phyloP scores from a whole-genome alignment of 2,797 vertebrate species.

The Morelia viridis region DNA sequence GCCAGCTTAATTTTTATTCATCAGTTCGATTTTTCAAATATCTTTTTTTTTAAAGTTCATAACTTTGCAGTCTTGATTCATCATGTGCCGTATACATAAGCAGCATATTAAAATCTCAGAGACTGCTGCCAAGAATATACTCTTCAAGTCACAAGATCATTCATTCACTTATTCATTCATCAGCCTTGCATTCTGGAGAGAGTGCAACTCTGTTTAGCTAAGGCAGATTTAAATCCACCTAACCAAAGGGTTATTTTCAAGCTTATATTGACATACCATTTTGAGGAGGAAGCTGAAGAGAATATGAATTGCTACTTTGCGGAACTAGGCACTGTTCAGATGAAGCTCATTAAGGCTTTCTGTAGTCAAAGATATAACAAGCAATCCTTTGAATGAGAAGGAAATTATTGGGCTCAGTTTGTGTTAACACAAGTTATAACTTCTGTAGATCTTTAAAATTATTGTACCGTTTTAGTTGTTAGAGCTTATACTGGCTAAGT shows the following conservation, averaged over 20 bases:
- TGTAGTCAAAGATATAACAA: neutral
- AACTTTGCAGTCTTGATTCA: slow-evolving; percentile 43
- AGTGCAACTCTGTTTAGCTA: slow-evolving; percentile 7
- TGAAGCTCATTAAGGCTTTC: neutral
- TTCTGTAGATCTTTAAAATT: neutral
- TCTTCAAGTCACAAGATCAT: slow-evolving; percentile 15
- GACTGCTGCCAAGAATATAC: slow-evolving; percentile 11
- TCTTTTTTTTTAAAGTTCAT: slow-evolving; percentile 14
- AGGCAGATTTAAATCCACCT: slow-evolving; percentile 3
- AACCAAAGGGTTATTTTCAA: neutral
- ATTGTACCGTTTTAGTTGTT: neutral
- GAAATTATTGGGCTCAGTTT: neutral
- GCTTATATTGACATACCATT: neutral
- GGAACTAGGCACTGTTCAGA: neutral
- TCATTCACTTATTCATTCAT: slow-evolving; percentile 15
- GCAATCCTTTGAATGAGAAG: neutral
- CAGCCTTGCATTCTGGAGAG: slow-evolving; percentile 15
- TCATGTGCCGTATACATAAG: slow-evolving; percentile 29
- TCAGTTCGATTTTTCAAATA: slow-evolving; percentile 14
- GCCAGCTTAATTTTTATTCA: slow-evolving; percentile 48
- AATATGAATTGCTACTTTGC: neutral
- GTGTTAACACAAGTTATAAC: neutral
- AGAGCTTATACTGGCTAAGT: neutral
- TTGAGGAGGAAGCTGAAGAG: neutral
- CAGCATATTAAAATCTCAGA: slow-evolving; percentile 24